Evolutionary conservation across 2,888 invertebrate species (phyloP).

Genomic region (Agapostemon virescens): DNA sequence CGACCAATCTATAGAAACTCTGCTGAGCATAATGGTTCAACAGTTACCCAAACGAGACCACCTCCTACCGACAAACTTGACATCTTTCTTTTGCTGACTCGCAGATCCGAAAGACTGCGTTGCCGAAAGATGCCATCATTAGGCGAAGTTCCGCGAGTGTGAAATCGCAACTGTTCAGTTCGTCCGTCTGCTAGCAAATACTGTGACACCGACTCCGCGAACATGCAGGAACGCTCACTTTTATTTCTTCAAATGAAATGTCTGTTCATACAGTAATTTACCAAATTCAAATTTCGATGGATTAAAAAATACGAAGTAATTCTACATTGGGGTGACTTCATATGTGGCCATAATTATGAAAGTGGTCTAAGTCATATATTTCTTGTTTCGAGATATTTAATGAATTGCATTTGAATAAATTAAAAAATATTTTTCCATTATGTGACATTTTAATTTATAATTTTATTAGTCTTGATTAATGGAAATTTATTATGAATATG

Average conservation of each 20-base stretch:
- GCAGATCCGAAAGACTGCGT: not conserved
- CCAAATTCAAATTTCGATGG: too few species aligned
- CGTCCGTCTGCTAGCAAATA: not conserved
- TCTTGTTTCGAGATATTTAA: too few species aligned
- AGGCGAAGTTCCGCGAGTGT: not conserved
- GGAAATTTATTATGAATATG: too few species aligned
- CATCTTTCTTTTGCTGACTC: not conserved
- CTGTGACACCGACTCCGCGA: not conserved
- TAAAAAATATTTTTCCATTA: too few species aligned
- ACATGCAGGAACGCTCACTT: not conserved
- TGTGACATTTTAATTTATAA: too few species aligned
- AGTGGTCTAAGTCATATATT: too few species aligned
- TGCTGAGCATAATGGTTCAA: constrained; percentile 21
- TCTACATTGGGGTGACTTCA: too few species aligned
- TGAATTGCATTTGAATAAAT: too few species aligned
- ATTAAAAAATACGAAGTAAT: too few species aligned
- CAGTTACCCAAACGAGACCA: constrained; percentile 5
- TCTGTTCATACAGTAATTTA: too few species aligned
- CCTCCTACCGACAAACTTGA: not conserved
- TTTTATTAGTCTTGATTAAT: too few species aligned
- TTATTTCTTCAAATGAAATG: not conserved
- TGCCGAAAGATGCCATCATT: not conserved
- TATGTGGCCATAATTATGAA: too few species aligned
- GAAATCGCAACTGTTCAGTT: not conserved
- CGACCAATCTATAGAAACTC: constrained; percentile 28